These are phyloP conservation scores for Meandrusa payeni DNA, from an alignment of 2,888 invertebrate species.

Conservation along the genomic window DNA sequence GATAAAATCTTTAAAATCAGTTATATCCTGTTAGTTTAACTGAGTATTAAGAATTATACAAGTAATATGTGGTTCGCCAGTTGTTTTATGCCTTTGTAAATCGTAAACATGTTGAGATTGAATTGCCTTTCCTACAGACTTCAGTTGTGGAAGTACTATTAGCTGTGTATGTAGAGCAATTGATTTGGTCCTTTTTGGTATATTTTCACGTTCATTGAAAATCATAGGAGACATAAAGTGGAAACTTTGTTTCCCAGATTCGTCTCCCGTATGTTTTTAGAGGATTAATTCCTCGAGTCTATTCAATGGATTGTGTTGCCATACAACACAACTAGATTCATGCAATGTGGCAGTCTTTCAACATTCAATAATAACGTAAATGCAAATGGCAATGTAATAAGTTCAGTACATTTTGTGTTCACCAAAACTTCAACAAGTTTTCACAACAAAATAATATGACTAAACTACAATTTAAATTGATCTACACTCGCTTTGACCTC, in stretches of 20 bases:
- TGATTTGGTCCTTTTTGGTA: constrained; percentile 47
- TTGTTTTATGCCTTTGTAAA: too few relatives aligned
- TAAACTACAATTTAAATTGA: constrained; percentile 37
- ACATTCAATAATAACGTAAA: constrained; percentile 26
- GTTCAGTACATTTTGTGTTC: constrained; percentile 22
- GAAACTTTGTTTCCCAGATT: constrained; percentile 45
- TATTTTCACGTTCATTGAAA: constrained; percentile 36
- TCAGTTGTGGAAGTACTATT: too few relatives aligned
- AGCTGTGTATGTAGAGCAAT: constrained; percentile 22
- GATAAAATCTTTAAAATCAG: too few relatives aligned
- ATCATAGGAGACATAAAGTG: constrained; percentile 27
- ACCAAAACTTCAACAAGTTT: not conserved
- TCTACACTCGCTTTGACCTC: constrained; percentile 33
- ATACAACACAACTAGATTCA: constrained; percentile 19
- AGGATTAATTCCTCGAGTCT: constrained; percentile 40
- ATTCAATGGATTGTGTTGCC: constrained; percentile 33
- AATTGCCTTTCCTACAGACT: too few relatives aligned
- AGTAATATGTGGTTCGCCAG: too few relatives aligned
- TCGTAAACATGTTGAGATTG: too few relatives aligned
- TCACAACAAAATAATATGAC: constrained; percentile 3
- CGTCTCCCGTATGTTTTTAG: constrained; percentile 32
- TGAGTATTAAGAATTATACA: too few relatives aligned
- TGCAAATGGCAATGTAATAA: constrained; percentile 31
- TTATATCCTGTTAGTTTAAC: too few relatives aligned
- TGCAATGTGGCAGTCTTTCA: constrained; percentile 8